Conservation (phyloP, 2,113 vertebrate species). For the Amblyopsis rosae region DNA sequence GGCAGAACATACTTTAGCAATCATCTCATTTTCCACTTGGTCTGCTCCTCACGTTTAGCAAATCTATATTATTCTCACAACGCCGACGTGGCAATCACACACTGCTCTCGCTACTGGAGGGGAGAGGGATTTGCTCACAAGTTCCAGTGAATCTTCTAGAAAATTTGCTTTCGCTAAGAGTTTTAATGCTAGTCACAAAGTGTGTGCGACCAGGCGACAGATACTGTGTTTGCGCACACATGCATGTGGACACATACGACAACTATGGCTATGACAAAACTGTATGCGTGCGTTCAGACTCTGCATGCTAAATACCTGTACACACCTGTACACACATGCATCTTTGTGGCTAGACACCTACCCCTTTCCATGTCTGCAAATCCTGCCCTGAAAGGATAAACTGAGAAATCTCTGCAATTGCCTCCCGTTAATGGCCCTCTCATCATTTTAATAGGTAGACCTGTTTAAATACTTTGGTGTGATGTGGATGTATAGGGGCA, state of each 20-base stretch:
- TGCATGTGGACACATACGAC: background rate
- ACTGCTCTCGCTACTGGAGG: slow-evolving; percentile 30
- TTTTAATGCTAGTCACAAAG: background rate
- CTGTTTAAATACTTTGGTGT: slow-evolving; percentile 52
- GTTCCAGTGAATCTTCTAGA: slow-evolving; percentile 24
- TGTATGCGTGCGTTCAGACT: background rate
- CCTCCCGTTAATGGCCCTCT: slow-evolving; percentile 21
- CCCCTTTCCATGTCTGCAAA: slow-evolving; percentile 7
- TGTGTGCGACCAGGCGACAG: background rate
- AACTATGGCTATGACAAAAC: background rate
- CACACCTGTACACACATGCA: background rate
- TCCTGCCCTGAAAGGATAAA: slow-evolving; percentile 24
- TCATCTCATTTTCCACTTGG: slow-evolving; percentile 67
- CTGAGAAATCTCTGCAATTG: slow-evolving; percentile 32
- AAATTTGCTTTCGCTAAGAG: slow-evolving; percentile 9
- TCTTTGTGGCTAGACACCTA: background rate
- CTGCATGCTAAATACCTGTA: background rate
- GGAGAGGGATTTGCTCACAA: slow-evolving; percentile 36
- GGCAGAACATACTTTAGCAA: slow-evolving; percentile 55
- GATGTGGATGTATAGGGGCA: slow-evolving; percentile 41
- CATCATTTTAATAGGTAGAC: slow-evolving; percentile 34
- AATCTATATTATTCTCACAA: slow-evolving; percentile 62
- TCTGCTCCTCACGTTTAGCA: slow-evolving; percentile 47
- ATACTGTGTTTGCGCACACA: background rate
- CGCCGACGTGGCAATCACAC: slow-evolving; percentile 41